Evolutionary conservation across 2,888 invertebrate genomes (phyloP).

Genomic region (Mimachlamys varia): DNA sequence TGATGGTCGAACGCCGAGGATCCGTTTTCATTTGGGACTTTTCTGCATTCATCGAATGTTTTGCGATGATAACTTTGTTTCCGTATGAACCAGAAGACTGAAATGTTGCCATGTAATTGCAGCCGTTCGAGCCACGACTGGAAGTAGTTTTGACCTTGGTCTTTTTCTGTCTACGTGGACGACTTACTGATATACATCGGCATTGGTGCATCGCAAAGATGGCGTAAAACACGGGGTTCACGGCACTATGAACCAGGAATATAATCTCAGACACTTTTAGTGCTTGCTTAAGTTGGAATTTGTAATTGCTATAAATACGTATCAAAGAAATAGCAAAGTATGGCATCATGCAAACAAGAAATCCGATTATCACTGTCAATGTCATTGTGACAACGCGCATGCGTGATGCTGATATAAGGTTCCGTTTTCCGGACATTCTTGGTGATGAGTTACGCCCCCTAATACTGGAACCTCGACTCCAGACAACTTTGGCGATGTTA

Average conservation of each 20-base stretch:
- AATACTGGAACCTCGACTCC: conserved; percentile 72
- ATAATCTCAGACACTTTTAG: conserved; percentile 75
- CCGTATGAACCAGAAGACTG: not conserved
- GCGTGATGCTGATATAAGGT: conserved; percentile 77
- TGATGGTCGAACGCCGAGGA: not conserved
- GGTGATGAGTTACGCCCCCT: conserved; percentile 57
- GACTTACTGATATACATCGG: not conserved
- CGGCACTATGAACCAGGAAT: conserved; percentile 79
- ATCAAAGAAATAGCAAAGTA: conserved; percentile 81
- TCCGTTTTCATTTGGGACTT: not conserved
- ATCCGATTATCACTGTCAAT: conserved; percentile 81
- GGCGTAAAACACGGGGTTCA: conserved; percentile 82
- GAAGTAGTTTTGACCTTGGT: not conserved
- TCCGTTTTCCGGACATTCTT: conserved; percentile 71
- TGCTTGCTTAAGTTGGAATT: conserved; percentile 65
- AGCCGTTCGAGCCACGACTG: not conserved
- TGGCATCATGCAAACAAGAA: conserved; percentile 81
- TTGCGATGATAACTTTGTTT: conserved; percentile 1
- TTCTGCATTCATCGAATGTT: not conserved
- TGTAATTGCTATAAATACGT: conserved; percentile 79
- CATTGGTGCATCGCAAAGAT: conserved; percentile 74
- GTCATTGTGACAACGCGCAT: conserved; percentile 82
- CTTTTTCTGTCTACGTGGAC: not conserved
- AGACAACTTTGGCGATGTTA: conserved; percentile 81
- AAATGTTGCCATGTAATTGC: conserved; percentile 19